Percentiles rank a stretch among this genome's conserved stretches.
Conservation (phyloP, 2,797 vertebrate genomes). For the Macropodus opercularis region DNA sequence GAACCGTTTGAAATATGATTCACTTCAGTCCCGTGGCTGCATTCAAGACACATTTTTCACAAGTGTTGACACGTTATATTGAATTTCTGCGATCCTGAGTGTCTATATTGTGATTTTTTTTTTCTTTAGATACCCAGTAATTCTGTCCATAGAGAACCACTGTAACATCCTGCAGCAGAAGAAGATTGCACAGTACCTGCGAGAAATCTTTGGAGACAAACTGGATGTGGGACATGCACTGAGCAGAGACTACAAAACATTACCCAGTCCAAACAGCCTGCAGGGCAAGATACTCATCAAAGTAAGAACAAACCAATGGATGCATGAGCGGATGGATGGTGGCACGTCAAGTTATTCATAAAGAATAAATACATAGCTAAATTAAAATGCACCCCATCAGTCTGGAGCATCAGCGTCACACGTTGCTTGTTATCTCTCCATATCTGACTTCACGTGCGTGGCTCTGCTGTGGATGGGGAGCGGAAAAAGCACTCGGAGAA, state of each 20-base stretch:
- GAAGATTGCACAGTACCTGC: constrained; percentile 95
- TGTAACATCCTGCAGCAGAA: constrained; percentile 96
- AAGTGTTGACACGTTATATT: constrained; percentile 5
- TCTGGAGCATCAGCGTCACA: constrained; percentile 14
- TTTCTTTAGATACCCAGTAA: constrained; percentile 88
- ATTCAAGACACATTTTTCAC: constrained; percentile 3
- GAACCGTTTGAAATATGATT: constrained; percentile 21
- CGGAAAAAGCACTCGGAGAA: constrained; percentile 18
- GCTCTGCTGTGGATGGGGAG: constrained; percentile 1
- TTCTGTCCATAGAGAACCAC: constrained; percentile 97
- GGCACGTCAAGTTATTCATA: constrained; percentile 2
- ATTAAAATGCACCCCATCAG: neutral
- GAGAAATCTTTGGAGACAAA: constrained; percentile 92
- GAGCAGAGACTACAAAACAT: constrained; percentile 84
- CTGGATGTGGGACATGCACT: constrained; percentile 87
- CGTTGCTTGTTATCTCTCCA: constrained; percentile 19
- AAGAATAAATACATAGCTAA: constrained; percentile 11
- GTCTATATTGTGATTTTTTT: neutral
- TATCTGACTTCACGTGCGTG: constrained; percentile 28
- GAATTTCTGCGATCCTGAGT: constrained; percentile 6
- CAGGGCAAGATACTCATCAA: constrained; percentile 97
- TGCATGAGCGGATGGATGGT: constrained; percentile 1
- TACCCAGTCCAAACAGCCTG: constrained; percentile 91
- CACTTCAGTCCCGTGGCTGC: constrained; percentile 6
- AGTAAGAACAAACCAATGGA: constrained; percentile 74